phyloP scores from a whole-genome alignment of 1,140 invertebrate genomes.

The Tetramorium parvispinum region DNA sequence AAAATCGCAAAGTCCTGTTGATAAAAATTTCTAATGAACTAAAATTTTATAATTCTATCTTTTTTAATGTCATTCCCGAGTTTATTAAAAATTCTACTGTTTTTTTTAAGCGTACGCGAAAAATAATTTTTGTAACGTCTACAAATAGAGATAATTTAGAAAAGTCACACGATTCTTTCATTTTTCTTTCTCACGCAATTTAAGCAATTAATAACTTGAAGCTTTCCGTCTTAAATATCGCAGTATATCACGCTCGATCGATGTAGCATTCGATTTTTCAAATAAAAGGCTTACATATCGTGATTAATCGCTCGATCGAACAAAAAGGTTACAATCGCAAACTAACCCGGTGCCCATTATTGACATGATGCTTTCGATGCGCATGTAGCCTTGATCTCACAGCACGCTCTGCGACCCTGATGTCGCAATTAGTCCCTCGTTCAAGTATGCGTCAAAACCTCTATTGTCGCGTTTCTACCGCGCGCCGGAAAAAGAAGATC shows the following conservation, averaged over 20 bases:
- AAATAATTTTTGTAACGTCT: neutral
- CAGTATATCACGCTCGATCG: conserved; percentile 15
- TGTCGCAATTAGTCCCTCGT: conserved; percentile 6
- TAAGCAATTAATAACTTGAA: conserved; percentile 24
- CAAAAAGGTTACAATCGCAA: conserved; percentile 31
- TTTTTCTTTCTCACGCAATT: neutral
- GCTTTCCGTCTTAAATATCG: conserved; percentile 17
- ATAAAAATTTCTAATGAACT: neutral
- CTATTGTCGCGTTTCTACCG: conserved; percentile 33
- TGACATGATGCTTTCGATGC: conserved; percentile 1
- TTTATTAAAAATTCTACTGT: neutral
- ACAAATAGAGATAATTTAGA: neutral
- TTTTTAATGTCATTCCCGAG: neutral
- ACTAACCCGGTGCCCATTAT: neutral
- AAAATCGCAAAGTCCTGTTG: neutral
- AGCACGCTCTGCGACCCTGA: neutral
- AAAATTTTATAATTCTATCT: neutral
- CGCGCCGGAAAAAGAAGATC: conserved; percentile 9
- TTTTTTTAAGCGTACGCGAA: neutral
- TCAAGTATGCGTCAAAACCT: neutral
- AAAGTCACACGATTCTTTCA: neutral
- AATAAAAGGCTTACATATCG: neutral
- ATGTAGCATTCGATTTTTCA: neutral
- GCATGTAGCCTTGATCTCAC: conserved; percentile 30
- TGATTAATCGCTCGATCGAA: conserved; percentile 28